phyloP scores from a whole-genome alignment of 2,797 vertebrate species.

The Sarcoramphus papa region DNA sequence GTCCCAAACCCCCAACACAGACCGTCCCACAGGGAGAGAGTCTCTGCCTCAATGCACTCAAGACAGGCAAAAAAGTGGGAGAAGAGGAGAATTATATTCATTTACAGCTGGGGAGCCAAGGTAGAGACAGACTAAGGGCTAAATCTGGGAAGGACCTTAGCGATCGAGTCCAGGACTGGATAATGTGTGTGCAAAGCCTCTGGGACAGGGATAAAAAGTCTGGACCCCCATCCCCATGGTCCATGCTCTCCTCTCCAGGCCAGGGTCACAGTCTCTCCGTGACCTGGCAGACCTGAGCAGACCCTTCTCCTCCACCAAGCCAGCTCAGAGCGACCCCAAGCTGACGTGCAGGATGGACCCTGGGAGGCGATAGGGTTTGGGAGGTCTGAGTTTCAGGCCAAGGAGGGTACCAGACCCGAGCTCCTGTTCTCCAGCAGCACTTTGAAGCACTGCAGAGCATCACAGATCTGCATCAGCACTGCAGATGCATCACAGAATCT shows the following conservation, averaged over 20 bases:
- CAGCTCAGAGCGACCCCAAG: neutral
- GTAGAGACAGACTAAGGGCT: neutral
- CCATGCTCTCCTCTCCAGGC: neutral
- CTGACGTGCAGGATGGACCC: neutral
- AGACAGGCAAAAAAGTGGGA: neutral
- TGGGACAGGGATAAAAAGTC: neutral
- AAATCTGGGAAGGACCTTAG: neutral
- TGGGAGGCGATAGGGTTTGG: neutral
- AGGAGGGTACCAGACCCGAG: neutral
- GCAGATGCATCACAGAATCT: neutral
- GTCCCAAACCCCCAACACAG: neutral
- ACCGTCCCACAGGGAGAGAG: fast-evolving
- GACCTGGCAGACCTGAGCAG: neutral
- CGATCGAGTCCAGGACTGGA: fast-evolving
- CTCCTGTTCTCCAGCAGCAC: neutral
- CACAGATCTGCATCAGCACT: neutral
- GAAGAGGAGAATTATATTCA: neutral
- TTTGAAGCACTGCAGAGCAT: neutral
- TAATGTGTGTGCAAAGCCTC: neutral
- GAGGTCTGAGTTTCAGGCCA: neutral
- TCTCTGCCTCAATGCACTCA: neutral
- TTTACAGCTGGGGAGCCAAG: neutral
- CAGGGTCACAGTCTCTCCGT: neutral
- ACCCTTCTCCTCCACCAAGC: neutral
- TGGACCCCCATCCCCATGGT: too few relatives aligned